Conservation (phyloP, 1,140 invertebrate species). For the Monochamus saltuarius region DNA sequence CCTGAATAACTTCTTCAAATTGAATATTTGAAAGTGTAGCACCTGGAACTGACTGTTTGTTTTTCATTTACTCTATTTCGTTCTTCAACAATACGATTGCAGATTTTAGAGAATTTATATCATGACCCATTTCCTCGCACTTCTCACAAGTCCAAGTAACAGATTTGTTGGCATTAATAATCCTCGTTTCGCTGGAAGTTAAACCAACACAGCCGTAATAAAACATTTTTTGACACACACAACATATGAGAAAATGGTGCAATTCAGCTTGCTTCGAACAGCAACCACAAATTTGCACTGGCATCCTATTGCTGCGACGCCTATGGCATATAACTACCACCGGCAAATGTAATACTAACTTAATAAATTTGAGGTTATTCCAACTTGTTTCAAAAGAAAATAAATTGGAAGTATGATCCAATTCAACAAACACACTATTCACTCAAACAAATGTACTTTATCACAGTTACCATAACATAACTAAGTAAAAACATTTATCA, state of each 20-base stretch:
- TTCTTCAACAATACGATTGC: not conserved
- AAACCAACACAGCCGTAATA: not conserved
- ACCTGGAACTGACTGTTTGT: not conserved
- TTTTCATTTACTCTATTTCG: not conserved
- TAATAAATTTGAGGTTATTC: no score
- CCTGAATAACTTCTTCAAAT: conserved; percentile 1
- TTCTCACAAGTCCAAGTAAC: no score
- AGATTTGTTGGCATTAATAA: not conserved
- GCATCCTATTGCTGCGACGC: no score
- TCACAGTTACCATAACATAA: no score
- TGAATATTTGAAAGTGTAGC: not conserved
- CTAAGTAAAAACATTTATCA: no score
- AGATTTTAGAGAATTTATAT: not conserved
- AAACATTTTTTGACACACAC: not conserved
- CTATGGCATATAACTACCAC: no score
- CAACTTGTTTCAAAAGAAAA: no score
- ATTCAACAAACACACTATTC: no score
- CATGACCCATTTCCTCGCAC: not conserved
- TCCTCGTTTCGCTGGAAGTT: not conserved
- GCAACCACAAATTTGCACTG: no score
- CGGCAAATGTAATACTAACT: no score
- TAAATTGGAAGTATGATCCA: no score
- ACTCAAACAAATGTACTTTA: no score
- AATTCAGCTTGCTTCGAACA: not conserved
- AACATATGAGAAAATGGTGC: not conserved